Evolutionary conservation across 2,888 invertebrate species (phyloP).

Genomic region (Acrocera orbiculus): DNA sequence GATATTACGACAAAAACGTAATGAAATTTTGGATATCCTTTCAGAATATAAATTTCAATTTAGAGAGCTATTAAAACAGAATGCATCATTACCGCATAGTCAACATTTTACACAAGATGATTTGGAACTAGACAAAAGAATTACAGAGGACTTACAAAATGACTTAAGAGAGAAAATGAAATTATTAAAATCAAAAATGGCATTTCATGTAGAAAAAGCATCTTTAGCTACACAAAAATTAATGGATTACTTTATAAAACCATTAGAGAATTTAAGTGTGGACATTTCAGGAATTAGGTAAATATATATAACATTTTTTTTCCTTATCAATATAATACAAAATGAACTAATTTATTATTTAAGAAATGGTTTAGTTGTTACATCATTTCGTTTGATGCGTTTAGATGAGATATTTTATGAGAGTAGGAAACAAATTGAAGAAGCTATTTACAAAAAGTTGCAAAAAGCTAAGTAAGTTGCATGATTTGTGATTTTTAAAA

Average conservation of each 20-base stretch:
- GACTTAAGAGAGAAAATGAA: slow-evolving; percentile 42
- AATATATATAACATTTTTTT: not conserved
- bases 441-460: slow-evolving; percentile 39
- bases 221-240: slow-evolving; percentile 43
- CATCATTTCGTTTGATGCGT: slow-evolving; percentile 33
- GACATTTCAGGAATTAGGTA: slow-evolving; percentile 40
- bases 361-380: slow-evolving; percentile 19
- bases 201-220: slow-evolving; percentile 52
- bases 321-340: not conserved
- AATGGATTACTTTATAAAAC: slow-evolving; percentile 45
- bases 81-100: slow-evolving; percentile 39
- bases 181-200: slow-evolving; percentile 44
- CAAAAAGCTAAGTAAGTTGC: too few species aligned
- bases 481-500: too few species aligned
- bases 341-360: not conserved
- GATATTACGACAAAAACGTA: slow-evolving; percentile 46
- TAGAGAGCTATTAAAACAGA: slow-evolving; percentile 35
- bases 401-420: too few species aligned
- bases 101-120: slow-evolving; percentile 41
- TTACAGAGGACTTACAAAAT: slow-evolving; percentile 41
- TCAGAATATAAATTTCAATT: slow-evolving; percentile 39
- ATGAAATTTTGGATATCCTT: slow-evolving; percentile 37
- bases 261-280: slow-evolving; percentile 46
- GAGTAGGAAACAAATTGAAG: slow-evolving; percentile 42
- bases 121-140: slow-evolving; percentile 48